Percentiles rank a stretch among this genome's conserved stretches.
Evolutionary conservation across 2,888 invertebrate species (phyloP).

Genomic region (Diachrysia chrysitis): DNA sequence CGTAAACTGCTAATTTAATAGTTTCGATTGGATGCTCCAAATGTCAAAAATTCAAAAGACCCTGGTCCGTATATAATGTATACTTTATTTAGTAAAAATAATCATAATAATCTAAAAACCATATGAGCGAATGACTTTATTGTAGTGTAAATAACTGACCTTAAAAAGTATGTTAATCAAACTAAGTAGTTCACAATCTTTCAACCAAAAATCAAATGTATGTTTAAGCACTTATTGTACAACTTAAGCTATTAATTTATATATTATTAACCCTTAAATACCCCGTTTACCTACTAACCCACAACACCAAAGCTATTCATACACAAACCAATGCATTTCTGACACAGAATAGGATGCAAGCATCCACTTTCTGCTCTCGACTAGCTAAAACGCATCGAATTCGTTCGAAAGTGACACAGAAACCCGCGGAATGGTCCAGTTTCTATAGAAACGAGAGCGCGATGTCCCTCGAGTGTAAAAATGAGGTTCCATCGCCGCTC

Average conservation of each 20-base stretch:
- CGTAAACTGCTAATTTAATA: no score
- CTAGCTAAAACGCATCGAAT: constrained; percentile 27
- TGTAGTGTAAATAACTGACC: neutral
- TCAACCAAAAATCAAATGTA: neutral
- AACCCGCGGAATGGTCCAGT: constrained; percentile 21
- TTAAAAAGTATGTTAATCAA: neutral
- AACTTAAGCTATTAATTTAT: no score
- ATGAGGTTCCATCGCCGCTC: constrained; percentile 42
- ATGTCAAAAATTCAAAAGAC: no score
- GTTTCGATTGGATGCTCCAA: no score
- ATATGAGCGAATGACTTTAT: no score
- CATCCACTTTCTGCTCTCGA: constrained; percentile 10
- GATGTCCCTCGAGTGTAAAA: constrained; percentile 26
- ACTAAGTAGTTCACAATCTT: constrained; percentile 1
- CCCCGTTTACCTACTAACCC: neutral
- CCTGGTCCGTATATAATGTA: no score
- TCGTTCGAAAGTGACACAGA: constrained; percentile 43
- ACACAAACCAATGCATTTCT: neutral
- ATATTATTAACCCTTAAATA: no score
- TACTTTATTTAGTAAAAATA: no score
- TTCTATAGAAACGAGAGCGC: constrained; percentile 41
- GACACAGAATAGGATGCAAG: constrained; percentile 21
- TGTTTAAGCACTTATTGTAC: no score
- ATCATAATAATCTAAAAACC: no score
- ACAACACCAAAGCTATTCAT: neutral